phyloP scores from a whole-genome alignment of 2,888 invertebrate species.

The Cacoxenus indagator region DNA sequence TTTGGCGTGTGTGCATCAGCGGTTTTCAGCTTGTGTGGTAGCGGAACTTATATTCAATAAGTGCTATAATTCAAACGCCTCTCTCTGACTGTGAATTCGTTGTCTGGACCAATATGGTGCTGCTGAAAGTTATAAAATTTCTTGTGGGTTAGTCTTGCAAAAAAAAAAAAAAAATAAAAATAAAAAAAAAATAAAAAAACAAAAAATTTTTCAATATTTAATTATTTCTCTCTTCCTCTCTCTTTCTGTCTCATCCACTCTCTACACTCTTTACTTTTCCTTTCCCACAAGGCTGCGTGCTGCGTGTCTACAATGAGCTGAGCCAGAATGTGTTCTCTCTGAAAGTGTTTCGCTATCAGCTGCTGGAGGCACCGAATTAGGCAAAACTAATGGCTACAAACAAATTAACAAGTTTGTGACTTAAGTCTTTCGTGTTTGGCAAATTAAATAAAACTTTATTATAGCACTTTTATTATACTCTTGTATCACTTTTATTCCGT shows the following conservation, averaged over 20 bases:
- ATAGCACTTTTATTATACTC: background rate
- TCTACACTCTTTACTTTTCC: constrained; percentile 13
- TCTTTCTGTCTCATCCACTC: constrained; percentile 3
- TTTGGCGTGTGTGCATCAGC: constrained; percentile 56
- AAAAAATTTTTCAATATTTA: constrained; percentile 4
- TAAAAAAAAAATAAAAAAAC: background rate
- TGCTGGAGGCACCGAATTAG: constrained; percentile 53
- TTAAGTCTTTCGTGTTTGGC: constrained; percentile 26
- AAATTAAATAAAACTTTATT: too few relatives aligned
- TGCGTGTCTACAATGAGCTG: constrained; percentile 55
- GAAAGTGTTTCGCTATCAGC: constrained; percentile 56
- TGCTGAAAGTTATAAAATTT: constrained; percentile 64
- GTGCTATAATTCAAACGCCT: too few relatives aligned
- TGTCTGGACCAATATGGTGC: too few relatives aligned
- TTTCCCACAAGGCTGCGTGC: constrained; percentile 55
- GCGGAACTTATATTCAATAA: too few relatives aligned
- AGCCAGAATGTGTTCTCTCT: constrained; percentile 55
- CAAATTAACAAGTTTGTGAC: constrained; percentile 15
- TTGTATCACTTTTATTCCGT: background rate
- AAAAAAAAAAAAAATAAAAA: background rate
- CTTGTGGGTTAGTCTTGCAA: constrained; percentile 59
- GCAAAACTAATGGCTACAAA: background rate
- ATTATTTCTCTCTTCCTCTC: background rate
- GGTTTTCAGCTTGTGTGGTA: background rate
- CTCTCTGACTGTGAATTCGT: too few relatives aligned